These are phyloP conservation scores for Reinhardtius hippoglossoides DNA, from an alignment of 2,113 vertebrate genomes.

Conservation along the genomic window DNA sequence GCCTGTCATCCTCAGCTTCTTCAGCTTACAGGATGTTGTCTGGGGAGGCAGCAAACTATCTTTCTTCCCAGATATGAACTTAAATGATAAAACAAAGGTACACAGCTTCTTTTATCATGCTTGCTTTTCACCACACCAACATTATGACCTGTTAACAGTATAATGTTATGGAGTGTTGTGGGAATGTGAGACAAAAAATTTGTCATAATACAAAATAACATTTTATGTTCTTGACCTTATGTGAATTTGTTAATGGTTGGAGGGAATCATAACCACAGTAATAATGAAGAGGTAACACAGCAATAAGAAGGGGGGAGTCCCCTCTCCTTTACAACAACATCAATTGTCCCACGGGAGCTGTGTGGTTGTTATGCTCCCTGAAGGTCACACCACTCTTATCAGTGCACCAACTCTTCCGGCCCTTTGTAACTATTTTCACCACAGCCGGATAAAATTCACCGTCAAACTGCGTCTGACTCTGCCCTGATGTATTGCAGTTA, in stretches of 20 bases:
- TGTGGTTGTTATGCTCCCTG: conserved; percentile 43
- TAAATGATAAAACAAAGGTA: no score
- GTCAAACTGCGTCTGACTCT: neutral
- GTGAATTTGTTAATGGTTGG: neutral
- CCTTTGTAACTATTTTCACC: conserved; percentile 26
- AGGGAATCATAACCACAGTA: neutral
- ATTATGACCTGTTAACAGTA: neutral
- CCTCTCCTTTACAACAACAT: conserved; percentile 6
- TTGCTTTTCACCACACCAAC: neutral
- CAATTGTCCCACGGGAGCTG: conserved; percentile 33
- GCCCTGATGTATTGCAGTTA: neutral
- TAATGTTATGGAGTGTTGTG: neutral
- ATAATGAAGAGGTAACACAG: neutral
- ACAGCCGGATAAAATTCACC: conserved; percentile 11
- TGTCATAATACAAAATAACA: neutral
- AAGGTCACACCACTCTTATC: conserved; percentile 64
- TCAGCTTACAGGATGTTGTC: no score
- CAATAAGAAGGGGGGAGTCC: no score
- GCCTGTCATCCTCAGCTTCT: no score
- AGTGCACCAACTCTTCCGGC: conserved; percentile 47
- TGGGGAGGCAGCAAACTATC: neutral
- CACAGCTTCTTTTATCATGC: neutral
- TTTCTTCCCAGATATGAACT: neutral
- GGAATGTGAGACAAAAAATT: neutral
- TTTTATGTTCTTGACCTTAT: neutral